These are phyloP conservation scores for Cantharis lateralis DNA, from an alignment of 2,888 invertebrate genomes.

Conservation along the genomic window DNA sequence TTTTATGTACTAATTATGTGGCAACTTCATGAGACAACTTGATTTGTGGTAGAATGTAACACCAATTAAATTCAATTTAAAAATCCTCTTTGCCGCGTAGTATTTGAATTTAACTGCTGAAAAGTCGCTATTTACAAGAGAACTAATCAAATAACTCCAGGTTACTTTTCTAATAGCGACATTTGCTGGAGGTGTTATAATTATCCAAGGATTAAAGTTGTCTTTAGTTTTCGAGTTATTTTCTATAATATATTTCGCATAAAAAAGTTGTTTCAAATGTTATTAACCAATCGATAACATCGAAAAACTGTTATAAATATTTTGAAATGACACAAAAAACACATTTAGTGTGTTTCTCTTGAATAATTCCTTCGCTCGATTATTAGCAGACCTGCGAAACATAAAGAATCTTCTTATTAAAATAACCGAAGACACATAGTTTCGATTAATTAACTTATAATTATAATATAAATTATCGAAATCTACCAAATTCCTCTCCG, in stretches of 20 bases:
- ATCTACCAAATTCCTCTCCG: neutral
- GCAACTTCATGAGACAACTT: conserved; percentile 4
- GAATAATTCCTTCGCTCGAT: neutral
- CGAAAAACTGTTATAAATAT: neutral
- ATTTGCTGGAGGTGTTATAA: neutral
- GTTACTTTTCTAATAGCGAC: neutral
- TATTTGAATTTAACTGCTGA: neutral
- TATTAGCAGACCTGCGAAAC: neutral
- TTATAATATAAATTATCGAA: neutral
- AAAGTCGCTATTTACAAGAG: neutral
- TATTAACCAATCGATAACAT: neutral
- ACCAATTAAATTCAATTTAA: conserved; percentile 4
- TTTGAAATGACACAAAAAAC: neutral
- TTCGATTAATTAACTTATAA: neutral
- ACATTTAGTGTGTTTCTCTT: neutral
- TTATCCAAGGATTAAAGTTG: neutral
- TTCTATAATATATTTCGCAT: neutral
- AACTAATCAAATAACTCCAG: neutral
- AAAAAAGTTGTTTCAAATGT: neutral
- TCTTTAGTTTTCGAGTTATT: neutral
- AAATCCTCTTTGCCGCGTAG: neutral
- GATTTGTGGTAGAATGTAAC: conserved; percentile 13
- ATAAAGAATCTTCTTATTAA: neutral
- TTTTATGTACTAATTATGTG: neutral
- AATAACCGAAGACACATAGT: neutral